Conservation (phyloP, 2,113 vertebrate species). For the Strigops habroptila region DNA sequence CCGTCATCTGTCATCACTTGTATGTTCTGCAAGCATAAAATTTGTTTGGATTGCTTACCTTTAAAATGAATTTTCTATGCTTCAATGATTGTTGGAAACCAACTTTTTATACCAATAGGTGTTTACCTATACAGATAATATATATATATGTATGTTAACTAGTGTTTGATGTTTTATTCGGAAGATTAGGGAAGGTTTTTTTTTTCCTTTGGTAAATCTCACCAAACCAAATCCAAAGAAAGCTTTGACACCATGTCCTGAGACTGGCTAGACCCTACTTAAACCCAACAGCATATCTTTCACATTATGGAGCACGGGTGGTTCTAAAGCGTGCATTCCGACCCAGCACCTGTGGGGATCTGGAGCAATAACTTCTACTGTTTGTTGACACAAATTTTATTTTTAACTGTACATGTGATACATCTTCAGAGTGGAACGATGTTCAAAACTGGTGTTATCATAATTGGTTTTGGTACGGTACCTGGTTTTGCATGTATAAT, state of each 20-base stretch:
- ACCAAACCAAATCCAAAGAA: slow-evolving; percentile 14
- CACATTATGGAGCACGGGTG: not conserved
- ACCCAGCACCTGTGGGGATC: not conserved
- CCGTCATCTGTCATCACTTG: not conserved
- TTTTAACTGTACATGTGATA: not conserved
- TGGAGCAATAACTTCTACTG: slow-evolving; percentile 48
- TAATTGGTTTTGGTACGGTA: not conserved
- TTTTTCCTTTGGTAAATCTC: not conserved
- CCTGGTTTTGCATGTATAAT: slow-evolving; percentile 21
- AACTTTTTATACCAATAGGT: not conserved
- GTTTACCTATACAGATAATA: not conserved
- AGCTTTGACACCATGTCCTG: not conserved
- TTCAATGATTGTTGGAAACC: not conserved
- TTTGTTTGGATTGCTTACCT: not conserved
- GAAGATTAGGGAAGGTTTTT: not conserved
- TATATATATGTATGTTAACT: not conserved
- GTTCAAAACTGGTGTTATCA: not conserved
- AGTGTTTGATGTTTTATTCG: not conserved
- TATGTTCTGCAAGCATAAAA: not conserved
- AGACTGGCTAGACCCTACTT: not conserved
- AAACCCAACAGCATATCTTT: not conserved
- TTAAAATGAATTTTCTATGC: not conserved
- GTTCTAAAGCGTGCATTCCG: not conserved
- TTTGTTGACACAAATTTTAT: not conserved
- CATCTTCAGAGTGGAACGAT: slow-evolving; percentile 8